Percentiles rank a stretch among this genome's conserved stretches.
These are phyloP conservation scores for Mercenaria mercenaria DNA, from an alignment of 1,140 invertebrate genomes.

Conservation along the genomic window DNA sequence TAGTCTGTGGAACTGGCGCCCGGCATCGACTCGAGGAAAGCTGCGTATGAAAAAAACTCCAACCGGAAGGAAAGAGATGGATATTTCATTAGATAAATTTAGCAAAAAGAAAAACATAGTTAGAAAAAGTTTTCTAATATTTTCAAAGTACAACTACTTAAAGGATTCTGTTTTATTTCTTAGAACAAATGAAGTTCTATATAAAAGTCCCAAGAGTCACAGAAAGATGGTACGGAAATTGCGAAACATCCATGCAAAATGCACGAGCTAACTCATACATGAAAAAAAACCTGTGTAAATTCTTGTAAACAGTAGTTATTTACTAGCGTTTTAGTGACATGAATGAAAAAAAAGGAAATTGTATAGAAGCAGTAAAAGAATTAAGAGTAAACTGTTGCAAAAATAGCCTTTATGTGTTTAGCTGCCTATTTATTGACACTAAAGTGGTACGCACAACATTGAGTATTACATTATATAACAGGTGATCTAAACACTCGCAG, in stretches of 20 bases:
- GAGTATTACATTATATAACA: no score
- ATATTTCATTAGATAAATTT: neutral
- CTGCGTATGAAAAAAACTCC: neutral
- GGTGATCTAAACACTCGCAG: no score
- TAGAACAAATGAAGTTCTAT: neutral
- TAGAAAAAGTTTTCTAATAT: neutral
- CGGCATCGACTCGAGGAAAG: neutral
- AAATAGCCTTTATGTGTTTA: no score
- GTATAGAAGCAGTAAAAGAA: no score
- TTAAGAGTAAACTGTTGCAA: no score
- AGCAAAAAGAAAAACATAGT: neutral
- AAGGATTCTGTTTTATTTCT: neutral
- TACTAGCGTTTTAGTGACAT: no score
- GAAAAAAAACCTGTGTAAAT: no score
- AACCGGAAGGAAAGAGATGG: neutral
- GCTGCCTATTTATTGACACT: no score
- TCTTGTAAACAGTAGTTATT: no score
- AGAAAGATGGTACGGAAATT: neutral
- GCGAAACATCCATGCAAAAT: neutral
- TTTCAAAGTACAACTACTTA: neutral
- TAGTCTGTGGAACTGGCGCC: neutral
- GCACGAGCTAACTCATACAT: no score
- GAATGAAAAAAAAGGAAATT: no score
- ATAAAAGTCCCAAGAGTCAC: neutral
- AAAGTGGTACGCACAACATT: no score